These are phyloP conservation scores for Fistularia tabacaria DNA, from an alignment of 2,797 vertebrate genomes.

Conservation along the genomic window DNA sequence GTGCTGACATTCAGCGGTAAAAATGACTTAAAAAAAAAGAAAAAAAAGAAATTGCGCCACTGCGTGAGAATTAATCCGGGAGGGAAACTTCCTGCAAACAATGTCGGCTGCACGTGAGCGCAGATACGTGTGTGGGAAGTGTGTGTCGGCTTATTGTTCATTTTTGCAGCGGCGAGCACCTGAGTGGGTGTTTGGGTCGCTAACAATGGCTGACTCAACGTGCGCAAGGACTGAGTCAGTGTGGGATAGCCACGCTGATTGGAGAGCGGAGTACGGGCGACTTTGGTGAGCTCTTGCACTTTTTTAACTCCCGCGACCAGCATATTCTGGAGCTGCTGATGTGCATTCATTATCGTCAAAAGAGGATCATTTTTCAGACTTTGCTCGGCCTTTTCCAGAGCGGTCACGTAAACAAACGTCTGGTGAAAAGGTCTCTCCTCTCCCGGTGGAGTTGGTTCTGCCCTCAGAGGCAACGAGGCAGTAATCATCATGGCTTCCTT, in stretches of 20 bases:
- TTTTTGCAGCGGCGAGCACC: conserved; percentile 36
- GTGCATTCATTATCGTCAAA: too few species aligned
- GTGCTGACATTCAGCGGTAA: too few species aligned
- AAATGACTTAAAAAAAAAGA: too few species aligned
- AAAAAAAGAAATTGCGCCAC: too few species aligned
- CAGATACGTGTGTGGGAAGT: conserved; percentile 31
- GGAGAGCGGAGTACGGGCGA: conserved; percentile 5
- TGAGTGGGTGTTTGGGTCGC: conserved; percentile 54
- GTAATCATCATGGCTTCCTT: conserved; percentile 48
- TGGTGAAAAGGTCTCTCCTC: conserved; percentile 17
- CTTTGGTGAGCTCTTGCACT: neutral
- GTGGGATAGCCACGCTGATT: conserved; percentile 22
- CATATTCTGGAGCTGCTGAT: neutral
- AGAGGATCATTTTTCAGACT: too few species aligned
- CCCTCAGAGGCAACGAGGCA: conserved; percentile 52
- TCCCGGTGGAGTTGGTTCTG: conserved; percentile 65
- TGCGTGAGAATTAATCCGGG: too few species aligned
- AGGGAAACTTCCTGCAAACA: conserved; percentile 19
- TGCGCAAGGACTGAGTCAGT: conserved; percentile 45
- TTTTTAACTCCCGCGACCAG: neutral
- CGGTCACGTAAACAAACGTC: too few species aligned
- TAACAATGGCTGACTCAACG: conserved; percentile 54
- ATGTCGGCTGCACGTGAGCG: conserved; percentile 1
- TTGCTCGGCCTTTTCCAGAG: too few species aligned
- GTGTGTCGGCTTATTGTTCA: conserved; percentile 53